Evolutionary conservation across 2,797 vertebrate genomes (phyloP).

Genomic region (Lithobates pipiens): DNA sequence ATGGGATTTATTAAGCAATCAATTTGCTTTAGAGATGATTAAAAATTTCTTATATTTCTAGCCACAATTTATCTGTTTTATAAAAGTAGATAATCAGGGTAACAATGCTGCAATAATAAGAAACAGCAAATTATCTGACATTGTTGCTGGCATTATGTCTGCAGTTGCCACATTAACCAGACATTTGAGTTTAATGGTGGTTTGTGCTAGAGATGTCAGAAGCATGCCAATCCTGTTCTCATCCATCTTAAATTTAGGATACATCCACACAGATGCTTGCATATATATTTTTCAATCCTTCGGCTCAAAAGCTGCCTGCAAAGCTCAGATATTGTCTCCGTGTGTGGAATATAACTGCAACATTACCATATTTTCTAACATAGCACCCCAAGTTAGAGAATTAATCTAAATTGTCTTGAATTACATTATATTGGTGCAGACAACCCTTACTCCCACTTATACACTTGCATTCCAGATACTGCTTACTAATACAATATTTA

Average conservation of each 20-base stretch:
- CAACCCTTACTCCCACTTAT: too few species aligned
- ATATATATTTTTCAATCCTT: not conserved
- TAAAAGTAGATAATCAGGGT: not conserved
- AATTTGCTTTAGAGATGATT: not conserved
- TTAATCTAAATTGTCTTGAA: too few species aligned
- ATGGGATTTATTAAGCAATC: not conserved
- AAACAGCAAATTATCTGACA: not conserved
- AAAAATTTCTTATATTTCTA: constrained; percentile 16
- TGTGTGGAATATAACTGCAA: too few species aligned
- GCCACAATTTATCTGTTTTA: not conserved
- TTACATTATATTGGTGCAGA: too few species aligned
- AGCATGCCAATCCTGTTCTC: not conserved
- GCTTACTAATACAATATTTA: too few species aligned
- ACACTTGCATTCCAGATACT: too few species aligned
- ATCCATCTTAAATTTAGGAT: not conserved
- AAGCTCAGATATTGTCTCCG: too few species aligned
- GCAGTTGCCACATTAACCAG: not conserved
- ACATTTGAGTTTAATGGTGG: not conserved
- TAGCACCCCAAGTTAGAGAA: too few species aligned
- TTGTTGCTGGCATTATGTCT: not conserved
- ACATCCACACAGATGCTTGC: not conserved
- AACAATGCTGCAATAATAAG: constrained; percentile 2
- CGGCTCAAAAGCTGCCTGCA: too few species aligned
- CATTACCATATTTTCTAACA: too few species aligned
- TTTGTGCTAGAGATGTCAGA: not conserved